These are phyloP conservation scores for Sorex araneus DNA, from an alignment of 2,113 vertebrate genomes.

Conservation along the genomic window DNA sequence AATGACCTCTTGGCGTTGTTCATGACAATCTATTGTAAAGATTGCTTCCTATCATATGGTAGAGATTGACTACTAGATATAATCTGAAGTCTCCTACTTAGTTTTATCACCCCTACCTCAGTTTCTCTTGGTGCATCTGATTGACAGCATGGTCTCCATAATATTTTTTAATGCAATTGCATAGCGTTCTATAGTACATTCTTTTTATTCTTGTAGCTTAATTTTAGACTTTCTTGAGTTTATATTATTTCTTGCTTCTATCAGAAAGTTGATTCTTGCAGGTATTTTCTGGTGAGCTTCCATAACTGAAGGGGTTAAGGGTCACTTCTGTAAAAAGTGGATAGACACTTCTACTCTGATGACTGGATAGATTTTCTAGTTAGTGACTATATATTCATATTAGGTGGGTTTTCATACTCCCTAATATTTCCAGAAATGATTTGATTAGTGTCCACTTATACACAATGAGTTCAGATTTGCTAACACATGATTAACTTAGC, in stretches of 20 bases:
- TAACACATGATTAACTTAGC: constrained; percentile 33
- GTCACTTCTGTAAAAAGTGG: background rate
- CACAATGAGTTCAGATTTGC: background rate
- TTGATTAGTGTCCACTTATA: constrained; percentile 20
- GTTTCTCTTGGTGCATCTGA: background rate
- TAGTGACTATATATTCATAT: background rate
- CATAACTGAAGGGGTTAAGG: background rate
- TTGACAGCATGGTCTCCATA: background rate
- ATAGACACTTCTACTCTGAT: background rate
- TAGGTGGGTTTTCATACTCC: constrained; percentile 28
- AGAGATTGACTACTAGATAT: background rate
- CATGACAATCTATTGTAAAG: background rate
- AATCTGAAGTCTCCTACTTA: background rate
- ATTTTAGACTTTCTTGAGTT: background rate
- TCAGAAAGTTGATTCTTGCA: background rate
- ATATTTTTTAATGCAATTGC: background rate
- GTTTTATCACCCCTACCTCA: background rate
- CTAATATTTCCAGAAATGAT: constrained; percentile 34
- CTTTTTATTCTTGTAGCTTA: background rate
- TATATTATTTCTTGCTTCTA: background rate
- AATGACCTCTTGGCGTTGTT: background rate
- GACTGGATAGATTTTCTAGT: background rate
- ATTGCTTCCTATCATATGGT: background rate
- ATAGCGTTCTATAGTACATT: background rate
- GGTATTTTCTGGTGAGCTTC: background rate